Percentiles rank a stretch among this genome's conserved stretches.
Evolutionary conservation across 1,140 invertebrate genomes (phyloP).

Genomic region (Drosophila santomea): DNA sequence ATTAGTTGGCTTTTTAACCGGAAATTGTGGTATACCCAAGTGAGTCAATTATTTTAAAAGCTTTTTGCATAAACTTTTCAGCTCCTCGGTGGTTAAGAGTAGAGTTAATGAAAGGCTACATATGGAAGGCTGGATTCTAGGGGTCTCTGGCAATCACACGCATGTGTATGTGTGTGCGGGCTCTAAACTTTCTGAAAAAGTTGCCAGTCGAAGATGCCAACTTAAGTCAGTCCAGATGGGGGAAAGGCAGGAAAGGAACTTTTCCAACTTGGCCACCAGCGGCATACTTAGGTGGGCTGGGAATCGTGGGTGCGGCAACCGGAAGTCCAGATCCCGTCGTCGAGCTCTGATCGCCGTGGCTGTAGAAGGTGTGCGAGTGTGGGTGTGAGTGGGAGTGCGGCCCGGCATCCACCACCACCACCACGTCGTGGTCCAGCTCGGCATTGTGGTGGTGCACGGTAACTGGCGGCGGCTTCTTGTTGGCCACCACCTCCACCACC

Average conservation of each 20-base stretch:
- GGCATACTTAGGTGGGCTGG: conserved; percentile 64
- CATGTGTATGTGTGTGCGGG: conserved; percentile 3
- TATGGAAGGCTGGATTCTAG: neutral
- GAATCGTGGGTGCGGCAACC: conserved; percentile 25
- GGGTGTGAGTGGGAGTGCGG: conserved; percentile 49
- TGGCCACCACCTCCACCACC: conserved; percentile 54
- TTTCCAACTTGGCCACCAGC: conserved; percentile 30
- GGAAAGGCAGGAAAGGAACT: conserved; percentile 10
- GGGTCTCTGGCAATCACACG: conserved; percentile 18
- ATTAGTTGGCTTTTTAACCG: conserved; percentile 78
- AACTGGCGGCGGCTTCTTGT: conserved; percentile 17
- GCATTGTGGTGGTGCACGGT: conserved; percentile 16
- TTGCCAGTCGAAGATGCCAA: conserved; percentile 47
- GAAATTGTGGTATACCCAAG: conserved; percentile 80
- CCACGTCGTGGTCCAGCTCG: conserved; percentile 68
- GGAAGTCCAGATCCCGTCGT: conserved; percentile 42
- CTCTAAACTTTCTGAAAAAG: conserved; percentile 49
- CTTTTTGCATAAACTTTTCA: conserved; percentile 74
- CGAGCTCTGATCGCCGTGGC: conserved; percentile 61
- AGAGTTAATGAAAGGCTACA: conserved; percentile 65
- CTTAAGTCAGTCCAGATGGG: conserved; percentile 17
- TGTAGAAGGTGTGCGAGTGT: conserved; percentile 65
- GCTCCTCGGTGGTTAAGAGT: conserved; percentile 60
- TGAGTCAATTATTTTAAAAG: conserved; percentile 84
- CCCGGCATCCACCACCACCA: conserved; percentile 74